phyloP scores from a whole-genome alignment of 2,888 invertebrate genomes.

The Noctua pronuba region DNA sequence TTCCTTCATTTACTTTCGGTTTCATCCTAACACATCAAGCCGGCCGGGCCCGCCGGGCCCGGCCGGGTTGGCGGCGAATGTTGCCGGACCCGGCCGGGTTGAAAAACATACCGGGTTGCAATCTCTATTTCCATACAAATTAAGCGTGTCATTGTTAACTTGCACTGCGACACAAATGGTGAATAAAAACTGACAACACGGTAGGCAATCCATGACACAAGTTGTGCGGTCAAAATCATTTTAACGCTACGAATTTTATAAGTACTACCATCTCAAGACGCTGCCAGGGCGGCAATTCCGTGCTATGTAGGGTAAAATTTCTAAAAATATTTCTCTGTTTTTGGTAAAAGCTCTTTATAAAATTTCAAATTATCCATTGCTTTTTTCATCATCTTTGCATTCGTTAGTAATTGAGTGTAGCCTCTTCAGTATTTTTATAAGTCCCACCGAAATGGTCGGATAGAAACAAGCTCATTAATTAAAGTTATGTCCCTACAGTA shows the following conservation, averaged over 20 bases:
- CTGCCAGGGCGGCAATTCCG: not conserved
- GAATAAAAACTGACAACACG: not conserved
- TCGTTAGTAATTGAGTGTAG: not conserved
- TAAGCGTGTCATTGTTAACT: not conserved
- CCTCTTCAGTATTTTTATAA: not conserved
- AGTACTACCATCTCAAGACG: not conserved
- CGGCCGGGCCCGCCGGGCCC: too few species aligned
- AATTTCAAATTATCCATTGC: not conserved
- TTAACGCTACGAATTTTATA: not conserved
- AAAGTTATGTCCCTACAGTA: not conserved
- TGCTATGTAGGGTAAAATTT: not conserved
- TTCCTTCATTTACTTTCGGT: too few species aligned
- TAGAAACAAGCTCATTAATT: not conserved
- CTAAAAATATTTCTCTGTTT: not conserved
- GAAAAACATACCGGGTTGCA: too few species aligned
- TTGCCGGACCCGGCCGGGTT: too few species aligned
- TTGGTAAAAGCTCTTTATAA: not conserved
- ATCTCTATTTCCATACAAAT: too few species aligned
- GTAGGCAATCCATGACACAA: not conserved
- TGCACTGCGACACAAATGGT: not conserved
- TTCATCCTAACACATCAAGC: too few species aligned
- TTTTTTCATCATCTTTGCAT: not conserved
- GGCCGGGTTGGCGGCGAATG: too few species aligned
- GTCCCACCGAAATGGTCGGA: not conserved
- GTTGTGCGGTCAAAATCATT: not conserved